Evolutionary conservation across 2,113 vertebrate species (phyloP).

Genomic region (Hippoglossus stenolepis): DNA sequence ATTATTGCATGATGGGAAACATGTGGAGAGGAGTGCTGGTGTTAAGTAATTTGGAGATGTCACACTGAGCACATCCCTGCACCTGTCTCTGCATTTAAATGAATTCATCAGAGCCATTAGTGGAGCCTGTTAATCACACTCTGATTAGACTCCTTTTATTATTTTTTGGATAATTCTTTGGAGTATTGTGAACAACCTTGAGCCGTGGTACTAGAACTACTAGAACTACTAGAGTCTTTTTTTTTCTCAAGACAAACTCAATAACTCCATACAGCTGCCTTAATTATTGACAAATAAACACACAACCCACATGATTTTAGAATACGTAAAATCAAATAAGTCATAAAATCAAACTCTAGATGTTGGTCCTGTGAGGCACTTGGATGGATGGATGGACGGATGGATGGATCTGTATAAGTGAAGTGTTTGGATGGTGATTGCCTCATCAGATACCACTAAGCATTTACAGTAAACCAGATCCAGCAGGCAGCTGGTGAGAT

Average conservation of each 20-base stretch:
- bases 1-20: background rate
- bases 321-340: background rate
- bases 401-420: too few species aligned
- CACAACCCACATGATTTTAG: background rate
- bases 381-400: too few species aligned
- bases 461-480: background rate
- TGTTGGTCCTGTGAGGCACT: too few species aligned
- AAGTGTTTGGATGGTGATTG: background rate
- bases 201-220: background rate
- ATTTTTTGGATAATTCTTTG: constrained; percentile 17
- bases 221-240: constrained; percentile 17
- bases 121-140: constrained; percentile 52
- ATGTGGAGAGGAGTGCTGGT: constrained; percentile 1
- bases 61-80: constrained; percentile 31
- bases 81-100: constrained; percentile 76
- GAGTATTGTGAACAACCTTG: constrained; percentile 25
- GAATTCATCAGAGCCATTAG: constrained; percentile 67
- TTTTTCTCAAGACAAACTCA: constrained; percentile 19
- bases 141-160: constrained; percentile 41
- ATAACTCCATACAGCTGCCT: background rate
- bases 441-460: background rate
- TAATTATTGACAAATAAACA: constrained; percentile 6
- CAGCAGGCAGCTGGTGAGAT: background rate
- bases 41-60: constrained; percentile 41
- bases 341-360: too few species aligned